Percentiles rank a stretch among this genome's conserved stretches.
Evolutionary conservation across 1,140 invertebrate species (phyloP).

Genomic region (Atta colombica): DNA sequence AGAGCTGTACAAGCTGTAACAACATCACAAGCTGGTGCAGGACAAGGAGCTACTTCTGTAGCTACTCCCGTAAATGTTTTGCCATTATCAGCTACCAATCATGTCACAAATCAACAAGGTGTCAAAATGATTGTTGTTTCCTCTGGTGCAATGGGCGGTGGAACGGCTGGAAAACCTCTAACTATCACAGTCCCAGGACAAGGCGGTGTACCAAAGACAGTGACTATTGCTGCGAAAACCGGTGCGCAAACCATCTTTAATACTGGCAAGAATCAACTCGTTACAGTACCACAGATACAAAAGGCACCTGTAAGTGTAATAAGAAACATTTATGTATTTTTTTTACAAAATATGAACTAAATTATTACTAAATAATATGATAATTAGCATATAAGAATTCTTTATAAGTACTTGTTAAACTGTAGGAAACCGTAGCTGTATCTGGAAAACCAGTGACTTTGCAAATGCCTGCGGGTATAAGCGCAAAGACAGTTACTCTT

Average conservation of each 20-base stretch:
- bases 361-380: background rate
- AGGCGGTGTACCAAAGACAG: conserved; percentile 87
- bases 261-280: conserved; percentile 85
- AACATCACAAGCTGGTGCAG: conserved; percentile 87
- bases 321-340: background rate
- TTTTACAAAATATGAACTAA: background rate
- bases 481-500: conserved; percentile 87
- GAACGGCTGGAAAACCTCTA: conserved; percentile 89
- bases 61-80: conserved; percentile 83
- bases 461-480: conserved; percentile 87
- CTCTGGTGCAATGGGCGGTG: conserved; percentile 85
- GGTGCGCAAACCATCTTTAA: conserved; percentile 83
- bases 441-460: conserved; percentile 91
- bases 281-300: conserved; percentile 86
- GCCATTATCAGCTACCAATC: conserved; percentile 84
- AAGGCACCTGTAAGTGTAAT: conserved; percentile 78
- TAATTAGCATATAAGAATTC: background rate
- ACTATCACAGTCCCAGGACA: conserved; percentile 90
- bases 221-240: conserved; percentile 87
- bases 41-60: conserved; percentile 76
- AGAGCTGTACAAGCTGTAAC: conserved; percentile 89
- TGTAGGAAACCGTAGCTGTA: conserved; percentile 88
- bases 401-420: conserved; percentile 32
- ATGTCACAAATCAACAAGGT: conserved; percentile 86
- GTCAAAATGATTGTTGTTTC: conserved; percentile 91